A percentile compares a stretch with the other conserved stretches of the same genome.
Evolutionary conservation across 2,888 invertebrate genomes (phyloP).

Genomic region (Pristionchus arcanus): DNA sequence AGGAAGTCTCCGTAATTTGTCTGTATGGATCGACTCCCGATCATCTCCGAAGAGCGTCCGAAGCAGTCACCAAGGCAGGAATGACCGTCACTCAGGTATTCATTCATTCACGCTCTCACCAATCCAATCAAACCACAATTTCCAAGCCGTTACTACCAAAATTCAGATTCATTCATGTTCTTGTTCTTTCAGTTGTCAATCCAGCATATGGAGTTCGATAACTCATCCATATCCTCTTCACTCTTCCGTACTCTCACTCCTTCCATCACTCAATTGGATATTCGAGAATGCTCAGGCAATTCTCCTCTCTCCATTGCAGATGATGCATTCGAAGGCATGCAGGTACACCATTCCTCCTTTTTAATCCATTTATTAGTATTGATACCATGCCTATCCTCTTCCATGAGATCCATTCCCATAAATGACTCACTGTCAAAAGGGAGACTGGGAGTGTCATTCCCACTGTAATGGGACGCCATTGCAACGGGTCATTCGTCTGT

Average conservation of each 20-base stretch:
- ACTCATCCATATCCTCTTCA: constrained; percentile 59
- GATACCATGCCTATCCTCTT: background rate
- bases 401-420: background rate
- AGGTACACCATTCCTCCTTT: constrained; percentile 52
- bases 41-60: constrained; percentile 69
- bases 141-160: too few relatives aligned
- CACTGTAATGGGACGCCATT: constrained; percentile 1
- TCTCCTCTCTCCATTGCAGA: constrained; percentile 59
- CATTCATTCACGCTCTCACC: background rate
- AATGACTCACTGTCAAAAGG: background rate
- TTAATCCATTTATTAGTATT: background rate
- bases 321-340: constrained; percentile 63
- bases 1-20: constrained; percentile 67
- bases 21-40: constrained; percentile 72
- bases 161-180: too few relatives aligned
- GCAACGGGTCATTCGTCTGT: background rate
- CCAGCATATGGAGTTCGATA: constrained; percentile 70
- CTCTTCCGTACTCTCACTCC: constrained; percentile 63
- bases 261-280: constrained; percentile 61
- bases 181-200: constrained; percentile 64
- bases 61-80: constrained; percentile 69
- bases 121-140: too few relatives aligned
- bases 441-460: background rate
- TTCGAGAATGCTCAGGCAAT: constrained; percentile 64
- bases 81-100: constrained; percentile 65